Conservation (phyloP, 2,113 vertebrate species). For the Xerus inauris region DNA sequence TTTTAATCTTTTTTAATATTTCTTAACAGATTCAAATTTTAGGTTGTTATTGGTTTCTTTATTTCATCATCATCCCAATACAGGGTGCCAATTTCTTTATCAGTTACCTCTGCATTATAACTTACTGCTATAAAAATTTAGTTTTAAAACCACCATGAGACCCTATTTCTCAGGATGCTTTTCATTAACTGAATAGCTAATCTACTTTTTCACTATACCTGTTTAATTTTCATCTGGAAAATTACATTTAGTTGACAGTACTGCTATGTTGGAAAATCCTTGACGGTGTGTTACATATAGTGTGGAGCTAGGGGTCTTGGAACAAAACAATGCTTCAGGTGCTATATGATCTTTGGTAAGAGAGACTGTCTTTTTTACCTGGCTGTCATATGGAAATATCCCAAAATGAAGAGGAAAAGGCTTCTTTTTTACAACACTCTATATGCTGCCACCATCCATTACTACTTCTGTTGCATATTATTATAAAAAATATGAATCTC, state of each 20-base stretch:
- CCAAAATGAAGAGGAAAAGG: neutral
- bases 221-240: neutral
- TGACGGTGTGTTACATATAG: rapidly evolving
- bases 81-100: neutral
- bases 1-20: neutral
- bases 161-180: neutral
- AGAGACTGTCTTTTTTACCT: neutral
- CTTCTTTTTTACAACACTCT: no score
- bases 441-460: neutral
- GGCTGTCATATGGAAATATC: neutral
- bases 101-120: neutral
- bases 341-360: neutral
- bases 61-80: neutral
- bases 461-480: neutral
- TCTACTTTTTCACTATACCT: neutral
- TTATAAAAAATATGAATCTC: neutral
- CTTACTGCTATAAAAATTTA: neutral
- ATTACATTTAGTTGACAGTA: neutral
- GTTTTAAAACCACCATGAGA: neutral
- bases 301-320: neutral
- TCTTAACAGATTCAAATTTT: neutral
- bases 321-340: neutral
- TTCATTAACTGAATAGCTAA: neutral
- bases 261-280: neutral
- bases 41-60: neutral